Evolutionary conservation across 2,113 vertebrate species (phyloP).

Genomic region (Hiodon alosoides): DNA sequence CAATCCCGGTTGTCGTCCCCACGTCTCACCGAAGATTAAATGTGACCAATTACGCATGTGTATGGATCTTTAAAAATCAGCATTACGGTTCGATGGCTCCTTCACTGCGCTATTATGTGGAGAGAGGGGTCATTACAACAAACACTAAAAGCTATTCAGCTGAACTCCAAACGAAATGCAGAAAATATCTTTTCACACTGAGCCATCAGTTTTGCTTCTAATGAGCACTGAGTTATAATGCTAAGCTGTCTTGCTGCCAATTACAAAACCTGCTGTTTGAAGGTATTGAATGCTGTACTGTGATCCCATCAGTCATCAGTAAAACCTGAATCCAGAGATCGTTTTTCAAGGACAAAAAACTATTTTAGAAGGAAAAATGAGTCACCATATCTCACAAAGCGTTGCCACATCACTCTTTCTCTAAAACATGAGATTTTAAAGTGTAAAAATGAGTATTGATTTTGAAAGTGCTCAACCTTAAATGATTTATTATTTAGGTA

Average conservation of each 20-base stretch:
- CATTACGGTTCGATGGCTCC: not conserved
- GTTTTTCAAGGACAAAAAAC: not conserved
- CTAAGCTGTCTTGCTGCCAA: slow-evolving; percentile 2
- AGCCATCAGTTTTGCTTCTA: not conserved
- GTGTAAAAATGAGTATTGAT: not conserved
- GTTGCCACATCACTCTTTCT: not conserved
- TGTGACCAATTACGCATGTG: too few species aligned
- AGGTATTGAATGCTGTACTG: slow-evolving; percentile 6
- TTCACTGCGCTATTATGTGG: not conserved
- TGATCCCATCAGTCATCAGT: not conserved
- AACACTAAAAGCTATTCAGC: not conserved
- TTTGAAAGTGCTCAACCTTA: not conserved
- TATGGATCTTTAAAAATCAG: too few species aligned
- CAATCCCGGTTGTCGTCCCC: not conserved
- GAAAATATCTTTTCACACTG: not conserved
- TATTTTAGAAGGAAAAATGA: not conserved
- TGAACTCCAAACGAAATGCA: not conserved
- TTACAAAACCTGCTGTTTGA: slow-evolving; percentile 7
- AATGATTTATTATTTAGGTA: not conserved
- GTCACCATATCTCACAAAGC: not conserved
- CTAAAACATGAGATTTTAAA: not conserved
- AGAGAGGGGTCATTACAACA: not conserved
- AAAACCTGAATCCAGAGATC: not conserved
- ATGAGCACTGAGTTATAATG: not conserved
- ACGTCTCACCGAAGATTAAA: not conserved